Conservation (phyloP, 30 jellyfish, hydroid and myxozoan genomes). For the Aurelia aurita complex sp. Pacific region DNA sequence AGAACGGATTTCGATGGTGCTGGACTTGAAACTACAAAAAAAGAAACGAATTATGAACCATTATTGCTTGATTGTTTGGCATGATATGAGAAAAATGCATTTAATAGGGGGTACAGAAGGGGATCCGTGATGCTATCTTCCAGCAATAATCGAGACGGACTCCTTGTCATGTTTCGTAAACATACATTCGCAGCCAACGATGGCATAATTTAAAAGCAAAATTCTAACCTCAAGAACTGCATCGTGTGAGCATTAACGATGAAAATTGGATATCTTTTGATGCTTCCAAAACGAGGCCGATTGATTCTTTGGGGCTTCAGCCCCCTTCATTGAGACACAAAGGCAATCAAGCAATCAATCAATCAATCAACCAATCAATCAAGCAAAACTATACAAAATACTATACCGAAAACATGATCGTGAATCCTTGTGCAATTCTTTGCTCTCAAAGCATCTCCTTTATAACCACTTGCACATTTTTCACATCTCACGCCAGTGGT, state of each 20-base stretch:
- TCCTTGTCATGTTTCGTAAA: no score
- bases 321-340: neutral
- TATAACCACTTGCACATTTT: conserved; percentile 52
- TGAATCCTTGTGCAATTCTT: conserved; percentile 51
- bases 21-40: neutral
- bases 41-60: neutral
- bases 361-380: neutral
- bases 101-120: no score
- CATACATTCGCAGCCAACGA: no score
- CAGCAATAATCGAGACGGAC: no score
- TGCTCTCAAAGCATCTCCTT: conserved; percentile 60
- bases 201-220: no score
- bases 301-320: neutral
- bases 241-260: no score
- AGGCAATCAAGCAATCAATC: no score
- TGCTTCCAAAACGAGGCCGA: no score
- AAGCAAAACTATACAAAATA: neutral
- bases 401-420: conserved; percentile 18
- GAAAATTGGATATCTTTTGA: no score
- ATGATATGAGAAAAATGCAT: no score
- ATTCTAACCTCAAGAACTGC: no score
- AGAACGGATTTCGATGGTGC: conserved; percentile 10
- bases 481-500: conserved; percentile 66
- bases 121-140: no score
- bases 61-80: neutral